Evolutionary conservation across 2,888 invertebrate genomes (phyloP).

Genomic region (Macrophya alboannulata): DNA sequence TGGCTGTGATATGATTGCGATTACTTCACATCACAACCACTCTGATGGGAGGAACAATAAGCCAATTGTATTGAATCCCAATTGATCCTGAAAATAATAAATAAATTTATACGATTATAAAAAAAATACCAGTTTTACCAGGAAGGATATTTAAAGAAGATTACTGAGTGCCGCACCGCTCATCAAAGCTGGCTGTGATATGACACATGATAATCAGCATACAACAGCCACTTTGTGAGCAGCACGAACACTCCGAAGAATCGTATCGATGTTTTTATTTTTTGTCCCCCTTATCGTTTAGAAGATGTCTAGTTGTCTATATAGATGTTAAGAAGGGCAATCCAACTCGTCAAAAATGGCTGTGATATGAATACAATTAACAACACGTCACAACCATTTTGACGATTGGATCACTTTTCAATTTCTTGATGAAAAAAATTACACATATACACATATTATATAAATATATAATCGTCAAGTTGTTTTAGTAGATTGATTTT

Average conservation of each 20-base stretch:
- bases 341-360: slow-evolving; percentile 97
- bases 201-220: slow-evolving; percentile 85
- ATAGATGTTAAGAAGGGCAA: slow-evolving; percentile 81
- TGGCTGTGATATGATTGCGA: slow-evolving; percentile 96
- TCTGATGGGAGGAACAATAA: slow-evolving; percentile 87
- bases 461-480: neutral
- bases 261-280: neutral
- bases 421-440: neutral
- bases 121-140: neutral
- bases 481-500: slow-evolving; percentile 72
- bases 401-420: slow-evolving; percentile 84
- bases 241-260: slow-evolving; percentile 78
- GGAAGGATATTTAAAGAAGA: slow-evolving; percentile 56
- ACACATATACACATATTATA: too few species aligned
- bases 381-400: slow-evolving; percentile 91
- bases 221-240: slow-evolving; percentile 96
- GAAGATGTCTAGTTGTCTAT: slow-evolving; percentile 56
- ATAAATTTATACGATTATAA: neutral
- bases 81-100: neutral
- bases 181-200: slow-evolving; percentile 99
- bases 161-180: slow-evolving; percentile 84
- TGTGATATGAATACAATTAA: slow-evolving; percentile 89
- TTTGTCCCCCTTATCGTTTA: neutral
- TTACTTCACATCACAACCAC: slow-evolving; percentile 92
- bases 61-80: slow-evolving; percentile 7